These are phyloP conservation scores for Mobula birostris DNA, from an alignment of 2,113 vertebrate genomes.

Conservation along the genomic window DNA sequence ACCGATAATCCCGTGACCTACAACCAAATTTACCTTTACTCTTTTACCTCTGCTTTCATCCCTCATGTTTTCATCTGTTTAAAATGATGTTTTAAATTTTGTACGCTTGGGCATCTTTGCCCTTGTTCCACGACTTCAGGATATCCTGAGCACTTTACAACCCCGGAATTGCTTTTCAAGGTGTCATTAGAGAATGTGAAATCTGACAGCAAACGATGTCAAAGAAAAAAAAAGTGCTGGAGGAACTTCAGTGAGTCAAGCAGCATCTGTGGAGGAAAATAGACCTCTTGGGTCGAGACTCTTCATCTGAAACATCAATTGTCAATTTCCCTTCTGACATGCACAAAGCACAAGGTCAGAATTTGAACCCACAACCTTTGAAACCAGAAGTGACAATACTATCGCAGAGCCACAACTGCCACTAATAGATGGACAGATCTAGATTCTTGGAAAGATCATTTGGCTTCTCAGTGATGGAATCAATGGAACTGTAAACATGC, in stretches of 20 bases:
- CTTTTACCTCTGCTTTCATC: too few species aligned
- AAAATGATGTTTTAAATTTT: too few species aligned
- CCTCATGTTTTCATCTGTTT: too few species aligned
- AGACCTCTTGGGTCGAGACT: too few species aligned
- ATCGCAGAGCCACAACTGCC: neutral
- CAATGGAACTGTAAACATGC: neutral
- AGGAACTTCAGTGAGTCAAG: too few species aligned
- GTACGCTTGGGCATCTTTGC: too few species aligned
- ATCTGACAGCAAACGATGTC: neutral
- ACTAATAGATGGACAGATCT: neutral
- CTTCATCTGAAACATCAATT: too few species aligned
- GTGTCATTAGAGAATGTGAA: neutral
- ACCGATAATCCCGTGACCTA: too few species aligned
- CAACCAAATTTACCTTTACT: too few species aligned
- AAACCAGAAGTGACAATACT: neutral
- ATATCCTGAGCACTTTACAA: neutral
- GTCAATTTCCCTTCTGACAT: neutral
- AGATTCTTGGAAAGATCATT: neutral
- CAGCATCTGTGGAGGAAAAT: too few species aligned
- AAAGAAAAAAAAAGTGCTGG: neutral
- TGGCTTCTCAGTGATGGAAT: neutral
- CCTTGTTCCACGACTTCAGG: neutral
- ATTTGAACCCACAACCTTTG: neutral
- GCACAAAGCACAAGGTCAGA: neutral
- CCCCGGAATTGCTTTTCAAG: neutral